Evolutionary conservation across 2,888 invertebrate species (phyloP).

Genomic region (Tetragonisca angustula): DNA sequence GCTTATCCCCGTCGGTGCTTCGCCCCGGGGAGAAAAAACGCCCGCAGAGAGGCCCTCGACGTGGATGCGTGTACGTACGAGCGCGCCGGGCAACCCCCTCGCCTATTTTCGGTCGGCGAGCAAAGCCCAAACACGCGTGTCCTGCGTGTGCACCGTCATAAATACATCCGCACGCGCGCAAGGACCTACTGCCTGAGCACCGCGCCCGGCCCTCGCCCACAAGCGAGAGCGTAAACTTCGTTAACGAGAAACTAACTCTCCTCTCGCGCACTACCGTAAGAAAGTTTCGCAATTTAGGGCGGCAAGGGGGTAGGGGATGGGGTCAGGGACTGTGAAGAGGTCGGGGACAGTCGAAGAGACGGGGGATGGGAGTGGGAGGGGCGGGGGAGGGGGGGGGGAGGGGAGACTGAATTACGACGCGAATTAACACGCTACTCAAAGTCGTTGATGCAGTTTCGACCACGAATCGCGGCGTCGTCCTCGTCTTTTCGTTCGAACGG

Average conservation of each 20-base stretch:
- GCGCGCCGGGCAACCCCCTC: slow-evolving; percentile 18
- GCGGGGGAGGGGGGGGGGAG: not conserved
- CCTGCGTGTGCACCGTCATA: slow-evolving; percentile 71
- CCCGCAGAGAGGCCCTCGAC: slow-evolving; percentile 29
- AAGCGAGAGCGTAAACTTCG: slow-evolving; percentile 74
- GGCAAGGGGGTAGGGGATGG: not conserved
- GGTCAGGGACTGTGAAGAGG: not conserved
- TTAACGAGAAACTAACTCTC: slow-evolving; percentile 81
- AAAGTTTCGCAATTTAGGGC: slow-evolving; percentile 72
- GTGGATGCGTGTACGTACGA: slow-evolving; percentile 1
- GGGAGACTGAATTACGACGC: slow-evolving; percentile 65
- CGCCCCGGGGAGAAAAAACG: slow-evolving; percentile 42
- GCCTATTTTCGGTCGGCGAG: slow-evolving; percentile 45
- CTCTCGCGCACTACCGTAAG: slow-evolving; percentile 65
- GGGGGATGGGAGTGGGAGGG: too few species aligned
- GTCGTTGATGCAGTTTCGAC: slow-evolving; percentile 62
- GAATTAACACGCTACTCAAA: slow-evolving; percentile 72
- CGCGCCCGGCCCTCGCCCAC: slow-evolving; percentile 26
- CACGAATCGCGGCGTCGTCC: slow-evolving; percentile 4
- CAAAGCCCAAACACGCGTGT: slow-evolving; percentile 62
- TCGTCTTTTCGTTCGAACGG: not conserved
- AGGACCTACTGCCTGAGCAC: slow-evolving; percentile 39
- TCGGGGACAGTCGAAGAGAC: slow-evolving; percentile 28
- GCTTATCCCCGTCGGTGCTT: slow-evolving; percentile 66
- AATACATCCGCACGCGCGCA: slow-evolving; percentile 65